Evolutionary conservation across 2,113 vertebrate species (phyloP).

Genomic region (Eubucco bourcierii): DNA sequence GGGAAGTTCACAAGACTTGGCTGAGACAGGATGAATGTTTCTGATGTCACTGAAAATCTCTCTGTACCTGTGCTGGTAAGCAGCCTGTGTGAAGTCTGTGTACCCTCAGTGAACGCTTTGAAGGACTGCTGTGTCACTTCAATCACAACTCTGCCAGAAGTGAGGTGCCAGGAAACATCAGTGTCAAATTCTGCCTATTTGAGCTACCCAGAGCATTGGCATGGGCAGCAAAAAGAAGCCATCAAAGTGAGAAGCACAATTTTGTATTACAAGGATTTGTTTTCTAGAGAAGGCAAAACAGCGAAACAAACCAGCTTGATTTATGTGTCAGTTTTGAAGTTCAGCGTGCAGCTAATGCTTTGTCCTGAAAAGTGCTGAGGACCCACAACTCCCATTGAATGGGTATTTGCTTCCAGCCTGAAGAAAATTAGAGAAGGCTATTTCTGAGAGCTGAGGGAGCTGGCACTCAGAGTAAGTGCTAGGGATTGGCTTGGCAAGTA

Average conservation of each 20-base stretch:
- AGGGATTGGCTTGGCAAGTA: conserved; percentile 55
- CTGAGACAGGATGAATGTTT: not conserved
- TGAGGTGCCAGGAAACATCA: conserved; percentile 19
- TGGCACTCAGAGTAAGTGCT: conserved; percentile 12
- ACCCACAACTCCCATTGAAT: not conserved
- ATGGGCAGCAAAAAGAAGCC: conserved; percentile 16
- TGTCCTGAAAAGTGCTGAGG: conserved; percentile 35
- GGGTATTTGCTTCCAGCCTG: conserved; percentile 24
- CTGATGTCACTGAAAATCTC: not conserved
- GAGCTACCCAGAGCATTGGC: not conserved
- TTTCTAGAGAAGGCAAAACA: not conserved
- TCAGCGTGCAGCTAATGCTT: not conserved
- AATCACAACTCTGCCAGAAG: not conserved
- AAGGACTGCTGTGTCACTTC: conserved; percentile 26
- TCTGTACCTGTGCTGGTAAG: not conserved
- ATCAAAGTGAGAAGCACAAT: not conserved
- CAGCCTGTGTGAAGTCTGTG: not conserved
- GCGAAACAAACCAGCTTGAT: conserved; percentile 18
- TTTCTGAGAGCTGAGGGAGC: conserved; percentile 44
- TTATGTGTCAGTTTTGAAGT: conserved; percentile 25
- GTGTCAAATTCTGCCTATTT: conserved; percentile 25
- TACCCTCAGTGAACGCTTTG: not conserved
- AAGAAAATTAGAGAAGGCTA: conserved; percentile 49
- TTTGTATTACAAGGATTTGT: conserved; percentile 18
- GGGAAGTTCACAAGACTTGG: not conserved